phyloP scores from a whole-genome alignment of 2,113 vertebrate species.

The Chaenocephalus aceratus region DNA sequence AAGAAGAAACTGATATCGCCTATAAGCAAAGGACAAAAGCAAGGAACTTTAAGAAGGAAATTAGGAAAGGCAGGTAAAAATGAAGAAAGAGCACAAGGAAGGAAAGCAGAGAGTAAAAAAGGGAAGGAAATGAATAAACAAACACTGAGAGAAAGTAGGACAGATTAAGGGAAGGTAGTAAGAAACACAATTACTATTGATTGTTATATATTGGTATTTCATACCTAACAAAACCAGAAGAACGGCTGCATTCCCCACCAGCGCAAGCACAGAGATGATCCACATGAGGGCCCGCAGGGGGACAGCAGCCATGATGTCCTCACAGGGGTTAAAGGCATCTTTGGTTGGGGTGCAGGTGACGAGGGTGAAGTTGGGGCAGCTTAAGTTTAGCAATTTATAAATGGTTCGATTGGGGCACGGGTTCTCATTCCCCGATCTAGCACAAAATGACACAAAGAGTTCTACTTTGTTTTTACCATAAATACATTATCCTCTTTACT shows the following conservation, averaged over 20 bases:
- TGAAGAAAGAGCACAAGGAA: neutral
- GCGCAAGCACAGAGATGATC: conserved; percentile 91
- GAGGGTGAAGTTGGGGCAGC: conserved; percentile 84
- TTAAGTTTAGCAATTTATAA: conserved; percentile 74
- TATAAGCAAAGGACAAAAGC: neutral
- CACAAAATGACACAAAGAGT: neutral
- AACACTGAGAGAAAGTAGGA: neutral
- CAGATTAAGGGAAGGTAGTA: neutral
- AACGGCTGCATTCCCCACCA: conserved; percentile 90
- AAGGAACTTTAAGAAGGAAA: neutral
- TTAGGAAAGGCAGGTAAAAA: neutral
- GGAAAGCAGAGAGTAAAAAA: neutral
- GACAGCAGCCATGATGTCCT: conserved; percentile 93
- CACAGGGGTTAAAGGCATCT: conserved; percentile 95
- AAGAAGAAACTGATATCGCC: neutral
- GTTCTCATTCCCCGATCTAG: conserved; percentile 81
- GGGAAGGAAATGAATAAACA: neutral
- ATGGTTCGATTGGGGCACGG: conserved; percentile 84
- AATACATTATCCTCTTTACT: neutral
- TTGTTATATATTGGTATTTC: neutral
- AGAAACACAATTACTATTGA: neutral
- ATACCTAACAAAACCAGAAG: conserved; percentile 89
- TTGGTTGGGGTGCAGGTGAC: conserved; percentile 89
- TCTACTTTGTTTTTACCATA: neutral
- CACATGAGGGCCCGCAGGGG: conserved; percentile 92